Base-by-base conservation (phyloP, 2,888 invertebrate species). In the Hydriomena furcata region DNA sequence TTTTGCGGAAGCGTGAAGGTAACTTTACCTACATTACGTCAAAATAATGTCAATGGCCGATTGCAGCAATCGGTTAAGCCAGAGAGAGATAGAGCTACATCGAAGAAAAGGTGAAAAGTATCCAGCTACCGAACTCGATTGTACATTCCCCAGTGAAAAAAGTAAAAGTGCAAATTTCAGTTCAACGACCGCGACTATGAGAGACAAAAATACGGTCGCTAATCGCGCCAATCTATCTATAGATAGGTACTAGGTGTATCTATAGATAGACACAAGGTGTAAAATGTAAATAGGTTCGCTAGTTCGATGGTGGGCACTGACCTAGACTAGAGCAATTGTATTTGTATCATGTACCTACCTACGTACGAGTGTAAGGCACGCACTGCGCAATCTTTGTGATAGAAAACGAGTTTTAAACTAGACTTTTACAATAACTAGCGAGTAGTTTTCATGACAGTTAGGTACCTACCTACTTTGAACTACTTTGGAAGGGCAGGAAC, bases 81-180 rank as follows among this genome's bases (percentile, higher is more conserved):
- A 48, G 36, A 42, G n/a, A 35, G 28, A 35, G 50, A 34, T 10
- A 20, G 28, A 44, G 11, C 17, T 12, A 30, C 32, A 37, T 40
- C 40, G 28, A 52, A 42, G 24, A 31, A 38, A 28, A 37, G 38
- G 12, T 49, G 31, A 46, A 52, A 49, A 53, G 24, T 20, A 35
- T 49, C 50, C 48, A 37, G 44, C 40, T 12, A 11, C 30, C 46
- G 21, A 27, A 31, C 30, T 25, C 38, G 34, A 49, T 41, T 32
- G 45, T 31, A 52, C 52, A 57, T 55, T 59, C 57, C 44, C 38
- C 32, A 37, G 28, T 52, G 32, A 50, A 56, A 56, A 36, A 58
- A 61, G 58, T 59, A 62, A 62, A 60, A 60, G 56, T 60, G 43
- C 53, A 48, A 58, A 52, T 41, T 60, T 44, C 51, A 57, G 60